Evolutionary conservation across 2,797 vertebrate genomes (phyloP), one percentile per base, ranked within the genome.

Genomic region (Arctocebus calabarensis): DNA sequence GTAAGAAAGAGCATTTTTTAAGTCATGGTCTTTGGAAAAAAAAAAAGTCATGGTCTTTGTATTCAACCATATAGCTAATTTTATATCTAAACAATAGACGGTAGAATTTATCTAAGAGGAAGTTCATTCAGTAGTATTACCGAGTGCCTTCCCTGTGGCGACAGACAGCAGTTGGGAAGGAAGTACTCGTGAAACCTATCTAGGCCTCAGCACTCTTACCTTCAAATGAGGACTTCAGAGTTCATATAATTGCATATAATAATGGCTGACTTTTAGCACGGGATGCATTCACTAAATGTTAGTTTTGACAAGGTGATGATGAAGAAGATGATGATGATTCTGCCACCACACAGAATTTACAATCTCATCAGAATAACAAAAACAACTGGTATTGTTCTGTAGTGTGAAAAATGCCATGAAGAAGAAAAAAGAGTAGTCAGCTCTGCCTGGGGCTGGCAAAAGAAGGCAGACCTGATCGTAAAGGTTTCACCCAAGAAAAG

Each of bases 171-270:
- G 13, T 71, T 61, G n/a, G 34, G n/a, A 71, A 70, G 17, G 43
- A 74, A 61, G 62, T 34, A n/a, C 14, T 55, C 37, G 34, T 9
- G 32, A 86, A 74, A 70, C 11, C 29, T 52, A 64, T 45, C 37
- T 73, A 13, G 14, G 23, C 13, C 45, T 90, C 43, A 17, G 20
- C 45, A 40, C 23, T 3, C 19, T 88, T 11, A 73, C 10, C 27
- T 74, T 77, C 84, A 88, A 79, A 82, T 61, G 23, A 88, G 55
- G 29, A 68, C 70, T 74, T 88, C 61, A 73, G 12, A 52, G 61
- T 12, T 83, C 14, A 85, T 32, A 22, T 55, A 89, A 37, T 84
- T 82, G 14, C 11, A 40, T 27, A 45, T 19, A 20, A 9, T 40
- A 81, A 83, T 37, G 10, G 27, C 32, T 73, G 8, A 5, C 37